A percentile compares a stretch with the other conserved stretches of the same genome.
Conservation (phyloP, 2,797 vertebrate genomes). For the Acrossocheilus wenchowensis region DNA sequence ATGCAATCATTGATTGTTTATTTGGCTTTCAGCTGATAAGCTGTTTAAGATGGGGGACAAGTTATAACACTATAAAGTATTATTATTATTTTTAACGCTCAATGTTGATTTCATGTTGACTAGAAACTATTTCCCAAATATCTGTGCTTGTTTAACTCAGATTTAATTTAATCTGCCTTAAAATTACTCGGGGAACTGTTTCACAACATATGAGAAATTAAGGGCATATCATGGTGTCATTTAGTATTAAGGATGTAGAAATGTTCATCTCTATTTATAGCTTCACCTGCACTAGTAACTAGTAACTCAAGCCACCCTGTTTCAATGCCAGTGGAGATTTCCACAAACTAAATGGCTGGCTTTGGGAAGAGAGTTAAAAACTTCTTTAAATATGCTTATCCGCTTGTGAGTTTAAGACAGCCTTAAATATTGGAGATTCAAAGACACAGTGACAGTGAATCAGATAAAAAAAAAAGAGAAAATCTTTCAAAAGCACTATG, state of each 20-base stretch:
- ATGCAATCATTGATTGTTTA: neutral
- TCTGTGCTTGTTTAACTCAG: neutral
- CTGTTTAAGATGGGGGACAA: neutral
- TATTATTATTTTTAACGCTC: neutral
- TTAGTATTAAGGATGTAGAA: neutral
- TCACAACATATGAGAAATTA: neutral
- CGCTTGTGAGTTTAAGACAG: slow-evolving; percentile 79
- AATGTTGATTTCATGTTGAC: slow-evolving; percentile 30
- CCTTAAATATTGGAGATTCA: slow-evolving; percentile 65
- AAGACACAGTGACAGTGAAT: slow-evolving; percentile 68
- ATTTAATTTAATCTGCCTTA: neutral
- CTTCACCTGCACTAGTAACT: slow-evolving; percentile 12
- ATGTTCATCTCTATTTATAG: neutral
- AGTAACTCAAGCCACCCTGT: slow-evolving; percentile 38
- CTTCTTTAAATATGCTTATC: slow-evolving; percentile 49
- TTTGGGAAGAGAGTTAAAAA: slow-evolving; percentile 9
- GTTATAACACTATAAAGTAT: neutral
- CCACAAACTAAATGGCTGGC: slow-evolving; percentile 12
- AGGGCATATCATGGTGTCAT: slow-evolving; percentile 4
- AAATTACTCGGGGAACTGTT: neutral
- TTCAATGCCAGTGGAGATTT: neutral
- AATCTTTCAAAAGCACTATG: slow-evolving; percentile 69
- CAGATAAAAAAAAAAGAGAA: slow-evolving; percentile 64
- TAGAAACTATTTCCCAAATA: neutral
- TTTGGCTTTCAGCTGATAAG: neutral